Base-by-base conservation (phyloP, 2,797 vertebrate genomes). In the Enteromius unitaeniatus region DNA sequence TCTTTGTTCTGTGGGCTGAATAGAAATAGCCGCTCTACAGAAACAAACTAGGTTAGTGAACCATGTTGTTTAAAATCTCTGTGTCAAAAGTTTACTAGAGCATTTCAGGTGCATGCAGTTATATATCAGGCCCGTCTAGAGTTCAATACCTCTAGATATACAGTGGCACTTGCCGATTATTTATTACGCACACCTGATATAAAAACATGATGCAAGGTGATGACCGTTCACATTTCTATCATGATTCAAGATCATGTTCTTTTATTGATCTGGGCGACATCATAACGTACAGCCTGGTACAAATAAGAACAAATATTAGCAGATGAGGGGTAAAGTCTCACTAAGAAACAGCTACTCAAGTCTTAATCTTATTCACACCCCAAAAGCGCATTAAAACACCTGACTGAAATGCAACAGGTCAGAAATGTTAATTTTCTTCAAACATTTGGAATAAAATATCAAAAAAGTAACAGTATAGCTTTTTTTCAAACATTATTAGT, bases 311-410 rank as follows among this genome's bases (percentile, higher is more conserved):
- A 92, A 83, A 79, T 58, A 92, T 83, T 79, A 85, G 28, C 28
- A 65, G 62, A 65, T 65, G 9, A 65, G 81, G 88, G 91, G 87
- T 67, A 88, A 92, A 91, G 49, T 69, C 62, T 69, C 26, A 64
- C 77, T 91, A 85, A 86, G 87, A 81, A 90, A 90, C 86, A 88
- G 75, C 89, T 82, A 87, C 62, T 21, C 86, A 90, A 87, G 93
- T 88, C 87, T 60, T 74, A 45, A 72, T 87, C 87, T 91, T 92
- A 91, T 84, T 91, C 92, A 93, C 91, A 93, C 95, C 95, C 95
- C 93, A 97, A 76, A 97, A 97, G 96, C 97, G 92, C 93, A 94
- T 94, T 94, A 93, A 95, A 93, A 93, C 93, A 91, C 88, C 89
- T 92, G 90, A 93, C 85, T 91, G 87, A 90, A 92, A 88, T 78